phyloP scores from a whole-genome alignment of 2,113 vertebrate species.

The Misgurnus anguillicaudatus region DNA sequence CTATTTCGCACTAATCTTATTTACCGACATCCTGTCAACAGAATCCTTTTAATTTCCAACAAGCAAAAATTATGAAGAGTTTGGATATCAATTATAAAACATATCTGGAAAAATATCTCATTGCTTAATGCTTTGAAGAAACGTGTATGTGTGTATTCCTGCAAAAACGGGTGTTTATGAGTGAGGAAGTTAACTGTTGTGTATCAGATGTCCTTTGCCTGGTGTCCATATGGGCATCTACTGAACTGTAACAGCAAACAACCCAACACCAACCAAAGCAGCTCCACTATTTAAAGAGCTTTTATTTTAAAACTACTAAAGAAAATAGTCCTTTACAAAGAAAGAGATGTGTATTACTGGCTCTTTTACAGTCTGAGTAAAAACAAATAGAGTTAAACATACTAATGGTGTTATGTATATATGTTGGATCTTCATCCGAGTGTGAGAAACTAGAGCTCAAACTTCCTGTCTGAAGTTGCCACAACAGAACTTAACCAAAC shows the following conservation, averaged over 20 bases:
- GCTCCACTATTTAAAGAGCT: constrained; percentile 22
- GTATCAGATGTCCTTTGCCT: constrained; percentile 48
- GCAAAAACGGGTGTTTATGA: constrained; percentile 33
- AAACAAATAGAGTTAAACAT: background rate
- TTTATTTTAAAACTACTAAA: background rate
- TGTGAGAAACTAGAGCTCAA: background rate
- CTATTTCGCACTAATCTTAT: background rate
- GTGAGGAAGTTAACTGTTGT: background rate
- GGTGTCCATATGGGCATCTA: constrained; percentile 52
- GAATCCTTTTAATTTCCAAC: background rate
- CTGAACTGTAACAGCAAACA: constrained; percentile 19
- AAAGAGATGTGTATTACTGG: background rate
- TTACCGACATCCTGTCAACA: background rate
- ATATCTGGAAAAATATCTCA: constrained; percentile 54
- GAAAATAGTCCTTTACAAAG: background rate
- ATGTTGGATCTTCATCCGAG: background rate
- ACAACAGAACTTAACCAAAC: background rate
- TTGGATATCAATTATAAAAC: background rate
- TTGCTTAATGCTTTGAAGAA: constrained; percentile 36
- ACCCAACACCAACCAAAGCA: constrained; percentile 22
- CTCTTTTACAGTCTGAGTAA: background rate
- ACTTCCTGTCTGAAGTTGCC: background rate
- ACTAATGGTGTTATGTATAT: background rate
- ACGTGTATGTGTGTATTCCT: constrained; percentile 19
- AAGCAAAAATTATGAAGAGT: no score